A percentile compares a stretch with the other conserved stretches of the same genome.
These are phyloP conservation scores for Stramonita haemastoma DNA, from an alignment of 2,888 invertebrate species.

Conservation along the genomic window DNA sequence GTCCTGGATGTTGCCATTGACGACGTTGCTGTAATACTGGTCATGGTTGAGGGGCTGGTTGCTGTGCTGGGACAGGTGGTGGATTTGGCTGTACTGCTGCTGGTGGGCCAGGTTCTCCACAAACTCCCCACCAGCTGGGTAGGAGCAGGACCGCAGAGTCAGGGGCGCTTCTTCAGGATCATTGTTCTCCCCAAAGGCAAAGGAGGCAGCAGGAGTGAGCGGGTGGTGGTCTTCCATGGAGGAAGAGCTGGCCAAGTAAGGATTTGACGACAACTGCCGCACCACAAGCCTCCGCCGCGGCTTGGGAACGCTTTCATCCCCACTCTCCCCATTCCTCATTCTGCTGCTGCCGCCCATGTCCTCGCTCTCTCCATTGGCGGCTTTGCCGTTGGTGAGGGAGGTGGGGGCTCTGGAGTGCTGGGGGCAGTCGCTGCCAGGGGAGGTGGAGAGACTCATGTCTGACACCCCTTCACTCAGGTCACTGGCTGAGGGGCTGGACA, in stretches of 20 bases:
- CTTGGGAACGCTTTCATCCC: background rate
- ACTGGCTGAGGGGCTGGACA: conserved; percentile 45
- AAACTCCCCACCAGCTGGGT: conserved; percentile 30
- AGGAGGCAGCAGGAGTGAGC: conserved; percentile 40
- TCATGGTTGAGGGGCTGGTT: conserved; percentile 40
- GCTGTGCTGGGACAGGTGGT: conserved; percentile 26
- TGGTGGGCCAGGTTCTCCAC: conserved; percentile 40
- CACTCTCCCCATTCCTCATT: conserved; percentile 13
- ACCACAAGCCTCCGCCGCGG: conserved; percentile 44
- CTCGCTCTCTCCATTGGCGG: conserved; percentile 22
- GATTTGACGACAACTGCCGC: conserved; percentile 52
- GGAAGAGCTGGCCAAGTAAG: conserved; percentile 45
- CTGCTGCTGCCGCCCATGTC: background rate
- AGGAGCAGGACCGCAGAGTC: conserved; percentile 40
- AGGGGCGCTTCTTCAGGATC: conserved; percentile 32
- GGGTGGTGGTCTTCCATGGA: conserved; percentile 36
- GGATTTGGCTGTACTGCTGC: conserved; percentile 38
- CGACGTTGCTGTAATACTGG: conserved; percentile 46
- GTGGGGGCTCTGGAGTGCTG: conserved; percentile 20
- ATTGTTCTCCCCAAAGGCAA: conserved; percentile 42
- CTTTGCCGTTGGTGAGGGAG: background rate
- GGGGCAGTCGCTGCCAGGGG: conserved; percentile 53
- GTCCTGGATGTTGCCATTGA: conserved; percentile 41
- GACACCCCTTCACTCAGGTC: conserved; percentile 48
- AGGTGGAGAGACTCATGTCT: conserved; percentile 55